Evolutionary conservation across 2,797 vertebrate genomes (phyloP).

Genomic region (Nyctalus aviator): DNA sequence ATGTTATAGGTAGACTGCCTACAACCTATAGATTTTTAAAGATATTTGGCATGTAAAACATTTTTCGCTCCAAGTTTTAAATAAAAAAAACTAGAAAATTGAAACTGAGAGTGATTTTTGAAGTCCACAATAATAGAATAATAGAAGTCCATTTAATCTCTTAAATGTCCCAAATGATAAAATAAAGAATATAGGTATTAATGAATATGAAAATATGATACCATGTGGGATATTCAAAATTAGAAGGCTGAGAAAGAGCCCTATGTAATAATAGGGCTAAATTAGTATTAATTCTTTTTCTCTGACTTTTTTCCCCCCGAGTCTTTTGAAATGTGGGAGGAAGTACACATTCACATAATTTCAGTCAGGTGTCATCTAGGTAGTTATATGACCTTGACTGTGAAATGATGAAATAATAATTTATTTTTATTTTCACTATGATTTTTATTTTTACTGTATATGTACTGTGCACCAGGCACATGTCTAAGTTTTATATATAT

Average conservation of each 20-base stretch:
- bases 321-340: not conserved
- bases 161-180: conserved; percentile 45
- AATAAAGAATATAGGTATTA: not conserved
- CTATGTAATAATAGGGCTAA: not conserved
- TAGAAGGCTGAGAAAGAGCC: not conserved
- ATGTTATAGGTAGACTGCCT: not conserved
- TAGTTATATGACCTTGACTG: not conserved
- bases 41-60: not conserved
- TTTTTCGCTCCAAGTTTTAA: conserved; percentile 11
- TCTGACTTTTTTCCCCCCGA: not conserved
- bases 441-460: conserved; percentile 5
- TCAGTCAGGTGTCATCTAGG: not conserved
- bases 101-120: conserved; percentile 55
- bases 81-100: conserved; percentile 3
- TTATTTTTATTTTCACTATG: not conserved
- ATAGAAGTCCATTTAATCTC: conserved; percentile 5
- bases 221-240: not conserved
- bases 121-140: conserved; percentile 20
- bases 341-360: not conserved
- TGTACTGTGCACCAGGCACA: not conserved
- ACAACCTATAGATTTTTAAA: conserved; percentile 9
- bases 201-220: conserved; percentile 12
- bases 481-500: not conserved
- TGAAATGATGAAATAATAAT: not conserved
- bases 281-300: conserved; percentile 4